Evolutionary conservation across 64 coral and sea anemone species (phyloP).

Genomic region (Hydrozoanthus tunicans): DNA sequence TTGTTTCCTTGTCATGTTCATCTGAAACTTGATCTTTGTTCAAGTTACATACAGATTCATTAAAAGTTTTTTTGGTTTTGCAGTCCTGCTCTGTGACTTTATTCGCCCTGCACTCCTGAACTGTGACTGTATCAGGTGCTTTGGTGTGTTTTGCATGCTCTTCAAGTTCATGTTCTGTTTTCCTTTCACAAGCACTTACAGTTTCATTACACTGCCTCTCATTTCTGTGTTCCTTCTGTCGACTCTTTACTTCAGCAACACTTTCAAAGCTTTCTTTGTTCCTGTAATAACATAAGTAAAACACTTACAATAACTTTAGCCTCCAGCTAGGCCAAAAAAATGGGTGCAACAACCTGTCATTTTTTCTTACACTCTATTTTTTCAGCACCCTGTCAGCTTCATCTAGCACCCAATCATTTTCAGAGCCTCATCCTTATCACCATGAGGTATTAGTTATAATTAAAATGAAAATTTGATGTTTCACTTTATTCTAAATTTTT

Average conservation of each 20-base stretch:
- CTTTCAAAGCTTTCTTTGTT: background rate
- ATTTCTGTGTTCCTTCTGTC: background rate
- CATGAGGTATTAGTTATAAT: too few relatives aligned
- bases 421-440: too few relatives aligned
- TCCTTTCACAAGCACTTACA: background rate
- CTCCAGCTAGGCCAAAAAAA: too few relatives aligned
- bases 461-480: too few relatives aligned
- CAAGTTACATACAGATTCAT: too few relatives aligned
- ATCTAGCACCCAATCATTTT: too few relatives aligned
- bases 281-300: background rate
- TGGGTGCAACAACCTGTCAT: too few relatives aligned
- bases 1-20: background rate
- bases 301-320: background rate
- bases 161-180: background rate
- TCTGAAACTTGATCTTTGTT: slow-evolving; percentile 2
- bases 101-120: too few relatives aligned
- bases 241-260: background rate
- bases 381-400: too few relatives aligned
- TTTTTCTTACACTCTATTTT: too few relatives aligned
- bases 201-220: background rate
- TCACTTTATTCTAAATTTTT: too few relatives aligned
- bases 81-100: background rate
- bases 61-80: background rate
- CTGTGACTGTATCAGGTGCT: background rate
- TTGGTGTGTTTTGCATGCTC: background rate